Evolutionary conservation across 2,113 vertebrate species (phyloP), one percentile per base, ranked within the genome.

Genomic region (Corythoichthys intestinalis): DNA sequence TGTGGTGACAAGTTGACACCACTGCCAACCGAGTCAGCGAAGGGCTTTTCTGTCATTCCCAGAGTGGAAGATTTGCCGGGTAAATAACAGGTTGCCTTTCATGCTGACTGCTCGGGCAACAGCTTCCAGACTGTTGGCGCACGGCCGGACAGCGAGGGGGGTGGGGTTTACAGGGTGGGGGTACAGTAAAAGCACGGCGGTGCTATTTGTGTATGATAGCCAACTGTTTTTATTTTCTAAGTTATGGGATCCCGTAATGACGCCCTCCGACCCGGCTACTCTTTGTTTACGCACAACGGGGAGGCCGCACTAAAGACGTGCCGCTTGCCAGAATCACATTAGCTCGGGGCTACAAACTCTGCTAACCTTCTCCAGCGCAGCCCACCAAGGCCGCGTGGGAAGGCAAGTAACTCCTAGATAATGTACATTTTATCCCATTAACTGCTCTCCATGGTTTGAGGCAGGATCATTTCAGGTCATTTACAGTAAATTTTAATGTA

Each of bases 41-140:
- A 80, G 73, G 73, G 66, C 74, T 83, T 88, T 83, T 71, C 82
- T 82, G 75, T 75, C 74, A 78, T 71, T 74, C 78, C 79, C 79
- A 81, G 70, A 74, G 80, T 69, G 69, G 68, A 79, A 81, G 71
- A 67, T 74, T 85, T 84, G 72, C 35, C 75, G 83, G 80, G 68
- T 83, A 83, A 81, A 84, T 76, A 86, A 80, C 84, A 82, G 79
- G 86, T 86, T 88, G 83, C 72, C 80, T 89, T 89, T 87, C 72
- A 89, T 88, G 82, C 79, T 71, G 72, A 74, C 76, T 82, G 79
- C 71, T 83, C 71, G 61, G 78, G 82, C 83, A 89, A 85, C 89
- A 88, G 86, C 88, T 88, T 92, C 88, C 86, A 81, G 75, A 69
- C 75, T 76, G 74, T 72, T 68, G 54, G 56, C 75, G 53, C 67